Evolutionary conservation across 2,888 invertebrate species (phyloP), one percentile per base, ranked within the genome.

Genomic region (Corythucha ciliata): DNA sequence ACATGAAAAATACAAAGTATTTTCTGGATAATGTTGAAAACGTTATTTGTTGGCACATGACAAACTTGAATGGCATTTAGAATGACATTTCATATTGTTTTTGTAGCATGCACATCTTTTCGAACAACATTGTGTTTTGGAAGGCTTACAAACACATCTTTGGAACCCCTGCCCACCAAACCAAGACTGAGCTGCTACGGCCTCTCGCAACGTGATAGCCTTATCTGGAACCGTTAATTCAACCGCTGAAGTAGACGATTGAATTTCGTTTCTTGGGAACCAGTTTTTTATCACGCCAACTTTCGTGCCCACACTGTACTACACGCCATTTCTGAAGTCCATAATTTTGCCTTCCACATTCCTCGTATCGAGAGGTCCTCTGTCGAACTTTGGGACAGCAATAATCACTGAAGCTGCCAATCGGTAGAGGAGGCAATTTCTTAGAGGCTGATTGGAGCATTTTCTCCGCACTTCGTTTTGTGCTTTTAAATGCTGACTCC

Each of bases 61-160:
- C 39, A 48, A 4, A 20, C 22, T 48, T 12, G 12, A n/a, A 25
- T 42, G 47, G 18, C 47, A 47, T 18, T 24, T 40, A 25, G 48
- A 48, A 24, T 48, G 26, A 32, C 40, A 48, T 16, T 48, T 45
- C 24, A 42, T 18, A 42, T 29, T 21, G 20, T 41, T 49, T 25
- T 49, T 49, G 16, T 27, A 49, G 29, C 49, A 49, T 21, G 32
- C 49, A 42, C 49, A 49, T 49, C 49, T 49, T 33, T 49, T 49
- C 2, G 49, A 42, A 42, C 29, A 49, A 37, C 49, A 27, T 20
- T 49, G 49, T 8, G 32, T 25, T 42, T 46, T 49, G 40, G 39
- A 49, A 3, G 49, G 49, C 33, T 49, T 46, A 32, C 42, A 45
- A 16, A 42, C 14, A 37, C 49, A 49, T 41, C 42, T 48, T 16